Conservation (phyloP, 2,797 vertebrate species). For the Melanotaenia pygmaea region DNA sequence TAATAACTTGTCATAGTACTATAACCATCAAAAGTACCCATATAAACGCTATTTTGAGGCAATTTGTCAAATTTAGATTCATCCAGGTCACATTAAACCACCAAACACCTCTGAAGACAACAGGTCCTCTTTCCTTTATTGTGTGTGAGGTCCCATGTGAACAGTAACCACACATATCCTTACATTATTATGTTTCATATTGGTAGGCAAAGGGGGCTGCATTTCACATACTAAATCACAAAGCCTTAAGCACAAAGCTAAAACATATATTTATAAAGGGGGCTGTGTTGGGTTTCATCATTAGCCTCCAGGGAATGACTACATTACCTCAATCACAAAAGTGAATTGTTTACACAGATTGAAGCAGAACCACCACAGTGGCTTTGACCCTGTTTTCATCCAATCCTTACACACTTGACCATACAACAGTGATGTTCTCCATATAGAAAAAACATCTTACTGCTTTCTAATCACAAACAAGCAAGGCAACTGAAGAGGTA, state of each 20-base stretch:
- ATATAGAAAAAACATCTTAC: conserved; percentile 43
- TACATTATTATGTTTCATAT: conserved; percentile 68
- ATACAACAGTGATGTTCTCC: conserved; percentile 14
- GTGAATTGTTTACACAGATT: conserved; percentile 67
- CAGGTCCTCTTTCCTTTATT: conserved; percentile 35
- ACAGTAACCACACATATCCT: conserved; percentile 36
- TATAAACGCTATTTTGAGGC: conserved; percentile 6
- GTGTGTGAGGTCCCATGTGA: conserved; percentile 42
- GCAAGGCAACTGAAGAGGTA: conserved; percentile 47
- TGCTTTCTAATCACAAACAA: conserved; percentile 28
- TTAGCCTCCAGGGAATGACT: conserved; percentile 71
- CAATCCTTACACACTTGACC: conserved; percentile 62
- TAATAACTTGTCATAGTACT: background rate
- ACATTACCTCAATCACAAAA: conserved; percentile 66
- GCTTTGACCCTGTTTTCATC: conserved; percentile 73
- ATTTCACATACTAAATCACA: conserved; percentile 51
- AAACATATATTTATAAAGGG: conserved; percentile 63
- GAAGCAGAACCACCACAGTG: conserved; percentile 53
- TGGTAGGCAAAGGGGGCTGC: conserved; percentile 37
- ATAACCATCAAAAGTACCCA: background rate
- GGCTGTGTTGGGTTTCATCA: conserved; percentile 72
- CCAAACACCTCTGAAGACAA: conserved; percentile 32
- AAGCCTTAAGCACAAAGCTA: conserved; percentile 66
- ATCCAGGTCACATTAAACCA: conserved; percentile 35
- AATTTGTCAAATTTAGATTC: conserved; percentile 30